These are phyloP conservation scores for Phoeniculus purpureus DNA, from an alignment of 2,797 vertebrate species.

Conservation along the genomic window DNA sequence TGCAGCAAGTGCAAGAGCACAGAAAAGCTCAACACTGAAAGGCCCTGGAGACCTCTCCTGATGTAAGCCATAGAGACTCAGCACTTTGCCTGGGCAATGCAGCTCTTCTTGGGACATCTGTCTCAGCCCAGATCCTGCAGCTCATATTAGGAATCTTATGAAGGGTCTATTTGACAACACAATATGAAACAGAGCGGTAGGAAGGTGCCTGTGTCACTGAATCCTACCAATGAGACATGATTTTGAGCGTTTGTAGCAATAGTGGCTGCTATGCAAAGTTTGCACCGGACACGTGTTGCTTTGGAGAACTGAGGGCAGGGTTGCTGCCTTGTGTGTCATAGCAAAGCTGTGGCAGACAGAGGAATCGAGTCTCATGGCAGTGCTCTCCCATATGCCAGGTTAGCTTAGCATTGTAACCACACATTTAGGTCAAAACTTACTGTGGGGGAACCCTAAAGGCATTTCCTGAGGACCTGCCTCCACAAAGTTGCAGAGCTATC, in stretches of 20 bases:
- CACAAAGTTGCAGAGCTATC: background rate
- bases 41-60: background rate
- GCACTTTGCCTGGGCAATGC: background rate
- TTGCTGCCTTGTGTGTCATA: background rate
- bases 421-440: background rate
- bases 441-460: background rate
- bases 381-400: fast-evolving
- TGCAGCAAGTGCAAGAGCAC: background rate
- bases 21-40: background rate
- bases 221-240: background rate
- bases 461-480: background rate
- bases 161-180: background rate
- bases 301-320: background rate
- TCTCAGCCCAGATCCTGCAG: background rate
- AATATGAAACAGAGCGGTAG: background rate
- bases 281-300: fast-evolving
- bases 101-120: constrained; percentile 26
- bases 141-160: constrained; percentile 19
- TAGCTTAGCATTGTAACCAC: background rate
- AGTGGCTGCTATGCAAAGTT: background rate
- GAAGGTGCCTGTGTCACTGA: background rate
- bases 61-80: background rate
- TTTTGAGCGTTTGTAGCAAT: background rate
- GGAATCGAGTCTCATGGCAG: background rate
- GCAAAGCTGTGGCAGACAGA: background rate